Evolutionary conservation across 1,140 invertebrate species (phyloP), one percentile per base, ranked within the genome.

Genomic region (Drosophila nannoptera): DNA sequence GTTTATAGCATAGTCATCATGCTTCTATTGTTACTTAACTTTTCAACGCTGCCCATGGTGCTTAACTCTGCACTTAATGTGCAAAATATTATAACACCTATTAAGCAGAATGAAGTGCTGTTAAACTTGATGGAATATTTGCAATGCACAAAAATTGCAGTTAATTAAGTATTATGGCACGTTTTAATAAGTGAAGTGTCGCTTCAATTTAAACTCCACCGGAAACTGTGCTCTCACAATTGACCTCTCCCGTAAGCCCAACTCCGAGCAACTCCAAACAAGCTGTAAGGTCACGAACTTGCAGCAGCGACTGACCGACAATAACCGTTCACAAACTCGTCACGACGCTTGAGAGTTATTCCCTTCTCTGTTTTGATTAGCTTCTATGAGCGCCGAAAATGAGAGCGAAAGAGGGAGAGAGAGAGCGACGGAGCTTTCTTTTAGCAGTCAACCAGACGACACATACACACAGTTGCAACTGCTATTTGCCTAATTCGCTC

Each of bases 261-360:
- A 66, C 46, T 63, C 14, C 46, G 22, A 43, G 29, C n/a, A 36
- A 29, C 49, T 8, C 40, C n/a, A 42, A 14, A 9, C 66, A 63
- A 22, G 36, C 31, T 52, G 66, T 31, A 45, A 65, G 58, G 67
- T 38, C n/a, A 38, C 61, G 7, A 8, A 22, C 1, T 22, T 22
- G 40, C 40, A 42, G n/a, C 32, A 29, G 14, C 29, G 22, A n/a
- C 7, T 50, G 38, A 43, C 46, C 64, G 55, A 40, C 64, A 49
- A 52, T 36, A 68, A 38, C 50, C 59, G 63, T 63, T 62, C 59
- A 68, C 53, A 58, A 67, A 69, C 67, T 50, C 65, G 67, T 69
- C 67, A 69, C 67, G 67, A 69, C 36, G 32, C 32, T 33, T 29
- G 16, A 42, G 14, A 12, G 31, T 9, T 12, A 12, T 69, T 46